phyloP scores from a whole-genome alignment of 2,888 invertebrate genomes.

The Callimorpha dominula region DNA sequence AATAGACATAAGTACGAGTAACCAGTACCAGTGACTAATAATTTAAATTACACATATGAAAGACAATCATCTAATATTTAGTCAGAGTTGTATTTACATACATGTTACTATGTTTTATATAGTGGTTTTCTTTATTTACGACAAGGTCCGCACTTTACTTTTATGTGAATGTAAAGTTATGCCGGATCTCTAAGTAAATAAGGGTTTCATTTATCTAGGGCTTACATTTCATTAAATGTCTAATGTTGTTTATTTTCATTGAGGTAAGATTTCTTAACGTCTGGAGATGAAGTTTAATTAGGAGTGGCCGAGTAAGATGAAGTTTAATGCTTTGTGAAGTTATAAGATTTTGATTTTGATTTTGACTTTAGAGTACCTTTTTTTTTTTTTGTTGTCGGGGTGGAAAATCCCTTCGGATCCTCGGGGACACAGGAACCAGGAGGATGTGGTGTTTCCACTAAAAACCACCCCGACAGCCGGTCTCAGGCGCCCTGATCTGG shows the following conservation, averaged over 20 bases:
- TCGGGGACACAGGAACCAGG: too few species aligned
- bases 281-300: not conserved
- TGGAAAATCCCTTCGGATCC: too few species aligned
- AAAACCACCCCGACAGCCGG: too few species aligned
- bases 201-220: slow-evolving; percentile 32
- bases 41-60: too few species aligned
- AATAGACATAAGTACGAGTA: too few species aligned
- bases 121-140: slow-evolving; percentile 29
- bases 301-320: not conserved
- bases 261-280: not conserved
- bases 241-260: not conserved
- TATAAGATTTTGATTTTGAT: not conserved
- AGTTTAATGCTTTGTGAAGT: not conserved
- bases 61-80: not conserved
- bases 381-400: too few species aligned
- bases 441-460: too few species aligned
- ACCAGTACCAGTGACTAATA: too few species aligned
- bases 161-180: slow-evolving; percentile 26
- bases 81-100: not conserved
- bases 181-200: slow-evolving; percentile 28
- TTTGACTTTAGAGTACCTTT: not conserved
- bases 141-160: slow-evolving; percentile 21
- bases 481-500: too few species aligned
- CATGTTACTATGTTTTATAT: slow-evolving; percentile 17
- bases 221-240: slow-evolving; percentile 4